Base-by-base conservation (phyloP, 2,888 invertebrate genomes). In the Pegoplata infirma region DNA sequence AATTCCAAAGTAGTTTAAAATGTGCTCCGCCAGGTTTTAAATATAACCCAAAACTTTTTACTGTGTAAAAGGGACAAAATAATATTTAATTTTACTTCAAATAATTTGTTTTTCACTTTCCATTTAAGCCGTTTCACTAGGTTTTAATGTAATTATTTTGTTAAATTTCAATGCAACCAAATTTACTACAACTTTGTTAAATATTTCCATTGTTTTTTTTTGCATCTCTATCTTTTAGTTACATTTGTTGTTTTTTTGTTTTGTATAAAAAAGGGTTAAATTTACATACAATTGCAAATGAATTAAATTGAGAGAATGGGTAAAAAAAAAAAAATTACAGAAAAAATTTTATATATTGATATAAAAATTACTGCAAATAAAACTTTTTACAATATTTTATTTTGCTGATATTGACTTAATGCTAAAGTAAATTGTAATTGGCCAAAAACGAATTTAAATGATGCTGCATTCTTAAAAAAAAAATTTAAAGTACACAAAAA, bases 221-320 rank as follows among this genome's bases (percentile, higher is more conserved):
- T 32, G 21, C n/a, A n/a, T 10, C n/a, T 40, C 63, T 36, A 6
- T 5, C n/a, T 47, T 67, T 16, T 23, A 44, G 28, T 16, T 55
- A 59, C 14, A 47, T 59, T 51, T 71, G 19, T n/a, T n/a, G 23
- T 28, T 40, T 58, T n/a, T n/a, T n/a, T n/a, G n/a, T n/a, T n/a
- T 44, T 32, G 7, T 23, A 32, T 19, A 49, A n/a, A n/a, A n/a
- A 56, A 68, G 61, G 56, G 19, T 67, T 49, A 46, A 59, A 76
- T 76, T 72, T 64, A 14, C 68, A 63, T 67, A 61, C 66, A 72
- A 72, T 78, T 64, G 64, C 8, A 49, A 68, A 55, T 64, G 25
- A 40, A 55, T 59, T 53, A 53, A 19, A 25, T 36, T 56, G 21
- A 16, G 16, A 63, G 14, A 51, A 40, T 40, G 36, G 12, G 36